Evolutionary conservation across 2,113 vertebrate species (phyloP), one percentile per base, ranked within the genome.

Genomic region (Gasterosteus nipponicus): DNA sequence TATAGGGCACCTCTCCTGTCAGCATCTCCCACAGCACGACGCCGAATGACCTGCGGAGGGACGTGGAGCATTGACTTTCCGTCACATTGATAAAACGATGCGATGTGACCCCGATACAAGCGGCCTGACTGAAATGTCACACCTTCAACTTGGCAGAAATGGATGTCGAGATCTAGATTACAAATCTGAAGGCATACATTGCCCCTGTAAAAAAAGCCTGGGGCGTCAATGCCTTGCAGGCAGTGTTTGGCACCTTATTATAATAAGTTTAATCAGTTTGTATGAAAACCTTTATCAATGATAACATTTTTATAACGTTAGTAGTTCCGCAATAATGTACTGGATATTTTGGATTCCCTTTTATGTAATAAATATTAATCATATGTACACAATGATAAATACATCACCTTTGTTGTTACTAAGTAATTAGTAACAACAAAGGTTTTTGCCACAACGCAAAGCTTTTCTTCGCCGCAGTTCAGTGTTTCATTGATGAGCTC

Each of bases 1-100:
- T 99, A 86, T 99, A 99, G 73, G 98, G 97, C 83, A 99, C 97
- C 92, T 98, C 98, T 0, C 97, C 97, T 0, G 97, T 99, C 88
- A 99, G 88, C 92, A 99, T 95, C 94, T 99, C 98, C 98, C 98
- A 99, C 51, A 99, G 95, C 79, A 99, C 98, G 54, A 99, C 98
- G 8, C 98, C 98, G 10, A 99, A 99, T 10, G 98, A 99, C 98
- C 98, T 99, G 89, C 61, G 59, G 56, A 69, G 56, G 81, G 54
- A 82, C 1, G 56, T 33, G 0, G 53, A 35, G 64, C 33, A 64
- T 26, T 77, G 47, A 74, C 4, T 39, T 64, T 62, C 56, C 64
- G 64, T 69, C 16, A 38, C n/a, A 3, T 1, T 29, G 39, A 63
- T 51, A 39, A 56, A 70, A 38, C 5, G 57, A 75, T 69, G 31